Evolutionary conservation across 2,888 invertebrate species (phyloP), one percentile per base, ranked within the genome.

Genomic region (Hybos culiciformis): DNA sequence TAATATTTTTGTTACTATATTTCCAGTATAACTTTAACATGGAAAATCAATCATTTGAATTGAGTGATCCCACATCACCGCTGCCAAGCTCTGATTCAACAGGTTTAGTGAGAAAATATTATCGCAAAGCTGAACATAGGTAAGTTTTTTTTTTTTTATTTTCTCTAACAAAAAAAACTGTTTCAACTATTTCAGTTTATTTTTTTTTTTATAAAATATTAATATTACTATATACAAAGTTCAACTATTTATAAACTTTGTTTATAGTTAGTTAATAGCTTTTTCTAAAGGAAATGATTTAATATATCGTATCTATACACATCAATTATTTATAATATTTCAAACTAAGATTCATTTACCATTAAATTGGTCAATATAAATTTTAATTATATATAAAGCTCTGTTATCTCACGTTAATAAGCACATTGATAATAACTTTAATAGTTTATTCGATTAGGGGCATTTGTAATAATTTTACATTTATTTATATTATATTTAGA

Each of bases 101-200:
- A 36, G 49, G 56, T 37, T 54, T 55, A 9, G 56, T 53, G 7
- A 62, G 60, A 47, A 66, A 66, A 48, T 66, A 66, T 50, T 66
- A 66, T 49, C 61, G 66, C 24, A 63, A 63, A 48, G 62, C 66
- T 19, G 60, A 62, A 20, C 65, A 66, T 48, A 60, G 66, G 66
- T 66, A 47, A 63, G 66, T 60, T 14, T n/a, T 17, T 7, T 4
- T 11, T 4, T 17, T 17, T 32, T 32, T n/a, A 29, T n/a, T 7
- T 29, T 29, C 5, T 29, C 11, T n/a, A 29, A 7, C 14, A 29
- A 29, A 29, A 7, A 29, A 29, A 29, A 29, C 14, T 29, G 14
- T 29, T n/a, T 23, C 14, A 5, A 32, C 3, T 7, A 32, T 15
- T 32, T 17, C 9, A 14, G 14, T 31, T 31, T 32, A 15, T 15